These are phyloP conservation scores for Cylindroiulus punctatus DNA, from an alignment of 2,888 invertebrate genomes.

Conservation along the genomic window DNA sequence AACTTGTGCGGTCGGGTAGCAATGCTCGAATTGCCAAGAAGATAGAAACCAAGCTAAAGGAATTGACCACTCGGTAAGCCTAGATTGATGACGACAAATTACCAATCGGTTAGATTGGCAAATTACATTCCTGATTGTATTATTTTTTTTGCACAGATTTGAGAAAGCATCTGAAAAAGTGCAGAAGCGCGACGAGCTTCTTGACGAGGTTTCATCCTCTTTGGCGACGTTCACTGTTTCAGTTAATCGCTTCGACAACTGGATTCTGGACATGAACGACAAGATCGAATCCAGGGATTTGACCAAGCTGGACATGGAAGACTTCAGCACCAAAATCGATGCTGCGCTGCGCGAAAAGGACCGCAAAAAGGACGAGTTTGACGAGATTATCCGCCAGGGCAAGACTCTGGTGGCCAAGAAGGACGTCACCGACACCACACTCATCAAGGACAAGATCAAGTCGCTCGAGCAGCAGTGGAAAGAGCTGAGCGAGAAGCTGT, in stretches of 20 bases:
- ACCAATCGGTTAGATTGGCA: background rate
- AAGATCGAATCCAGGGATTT: slow-evolving; percentile 79
- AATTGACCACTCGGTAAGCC: slow-evolving; percentile 73
- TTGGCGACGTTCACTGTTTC: slow-evolving; percentile 76
- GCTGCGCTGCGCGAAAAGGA: slow-evolving; percentile 66
- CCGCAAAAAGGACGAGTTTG: slow-evolving; percentile 74
- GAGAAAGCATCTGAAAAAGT: slow-evolving; percentile 86
- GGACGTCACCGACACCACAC: slow-evolving; percentile 87
- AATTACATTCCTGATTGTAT: background rate
- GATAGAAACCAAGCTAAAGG: slow-evolving; percentile 87
- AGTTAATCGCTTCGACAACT: slow-evolving; percentile 62
- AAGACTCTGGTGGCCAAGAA: slow-evolving; percentile 83
- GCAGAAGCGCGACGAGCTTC: slow-evolving; percentile 79
- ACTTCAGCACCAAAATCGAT: slow-evolving; percentile 72
- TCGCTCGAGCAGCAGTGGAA: slow-evolving; percentile 89
- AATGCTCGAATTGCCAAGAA: slow-evolving; percentile 89
- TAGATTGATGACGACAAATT: background rate
- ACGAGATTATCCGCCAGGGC: slow-evolving; percentile 82
- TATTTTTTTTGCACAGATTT: slow-evolving; percentile 72
- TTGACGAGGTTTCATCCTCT: slow-evolving; percentile 80
- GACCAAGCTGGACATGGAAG: slow-evolving; percentile 70
- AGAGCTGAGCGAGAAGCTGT: slow-evolving; percentile 81
- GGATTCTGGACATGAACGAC: slow-evolving; percentile 71
- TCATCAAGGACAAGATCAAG: slow-evolving; percentile 85
- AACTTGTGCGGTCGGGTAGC: slow-evolving; percentile 81